Percentiles rank a stretch among this genome's conserved stretches.
Evolutionary conservation across 1,140 invertebrate species (phyloP).

Genomic region (Ditylenchus dipsaci): DNA sequence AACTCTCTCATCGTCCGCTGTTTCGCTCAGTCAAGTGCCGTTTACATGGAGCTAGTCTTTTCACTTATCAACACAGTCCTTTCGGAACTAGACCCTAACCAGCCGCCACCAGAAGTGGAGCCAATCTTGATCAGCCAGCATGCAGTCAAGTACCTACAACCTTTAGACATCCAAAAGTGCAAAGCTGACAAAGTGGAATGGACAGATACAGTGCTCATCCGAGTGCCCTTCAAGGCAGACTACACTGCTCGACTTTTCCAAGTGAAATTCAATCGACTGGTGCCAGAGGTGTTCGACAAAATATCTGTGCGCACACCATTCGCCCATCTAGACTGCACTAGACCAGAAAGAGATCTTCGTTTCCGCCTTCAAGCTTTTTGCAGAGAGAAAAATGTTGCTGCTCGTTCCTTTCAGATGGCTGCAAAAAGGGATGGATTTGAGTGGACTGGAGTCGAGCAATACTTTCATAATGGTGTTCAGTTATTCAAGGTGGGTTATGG

Average conservation of each 20-base stretch:
- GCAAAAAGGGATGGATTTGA: background rate
- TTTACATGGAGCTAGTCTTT: background rate
- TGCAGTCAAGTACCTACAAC: background rate
- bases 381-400: background rate
- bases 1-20: background rate
- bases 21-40: background rate
- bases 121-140: background rate
- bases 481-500: background rate
- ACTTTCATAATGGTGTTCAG: background rate
- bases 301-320: background rate
- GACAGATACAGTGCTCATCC: background rate
- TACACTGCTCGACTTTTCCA: background rate
- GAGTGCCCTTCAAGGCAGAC: background rate
- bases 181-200: background rate
- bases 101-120: background rate
- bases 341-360: background rate
- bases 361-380: background rate
- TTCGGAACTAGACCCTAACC: background rate
- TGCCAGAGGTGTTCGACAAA: constrained; percentile 2
- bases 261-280: background rate
- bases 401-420: background rate
- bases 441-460: background rate
- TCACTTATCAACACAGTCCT: background rate
- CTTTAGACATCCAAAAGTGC: background rate
- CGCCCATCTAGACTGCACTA: background rate